Evolutionary conservation across 1,140 invertebrate genomes (phyloP), one percentile per base, ranked within the genome.

Genomic region (Asbolus verrucosus): DNA sequence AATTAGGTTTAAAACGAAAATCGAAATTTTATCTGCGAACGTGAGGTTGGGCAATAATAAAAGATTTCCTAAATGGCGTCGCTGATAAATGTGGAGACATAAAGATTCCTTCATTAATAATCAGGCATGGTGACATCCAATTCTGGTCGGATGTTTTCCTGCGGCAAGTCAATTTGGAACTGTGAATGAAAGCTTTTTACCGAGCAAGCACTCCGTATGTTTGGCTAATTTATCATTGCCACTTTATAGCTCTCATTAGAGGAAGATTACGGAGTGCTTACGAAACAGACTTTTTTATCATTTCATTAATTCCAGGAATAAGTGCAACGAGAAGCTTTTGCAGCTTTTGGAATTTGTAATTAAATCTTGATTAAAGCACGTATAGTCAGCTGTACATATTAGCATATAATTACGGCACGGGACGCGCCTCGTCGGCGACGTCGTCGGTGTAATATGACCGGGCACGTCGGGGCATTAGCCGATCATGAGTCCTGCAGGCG

Each of bases 381-480:
- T 62, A 5, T 36, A 14, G 11, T 2, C 1, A 38, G 15, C 31
- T 27, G 16, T 38, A 27, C 60, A 62, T 62, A 62, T 62, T 62
- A 62, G 60, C 60, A 62, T 62, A 62, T 21, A 62, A 62, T 62
- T 33, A 62, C 21, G 36, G 16, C 16, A 31, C 18, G 14, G 60
- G 31, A 62, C n/a, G 60, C 60, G 60, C 36, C 60, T 62, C 60
- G 60, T 36, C 60, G 60, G 31, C 36, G 60, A 62, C 60, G 60
- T 15, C 24, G 30, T 33, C 24, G 30, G 9, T 62, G 60, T 36
- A 62, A 54, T 54, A 30, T 30, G 46, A 54, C 46, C 46, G 46
- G 46, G 24, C 46, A 54, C 11, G 46, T n/a, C 30, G 30, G 36
- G 31, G 27, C 31, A 14, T 36, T 62, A 62, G 15, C 60, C 39